Base-by-base conservation (phyloP, 2,888 invertebrate species). In the Agrochola circellaris region DNA sequence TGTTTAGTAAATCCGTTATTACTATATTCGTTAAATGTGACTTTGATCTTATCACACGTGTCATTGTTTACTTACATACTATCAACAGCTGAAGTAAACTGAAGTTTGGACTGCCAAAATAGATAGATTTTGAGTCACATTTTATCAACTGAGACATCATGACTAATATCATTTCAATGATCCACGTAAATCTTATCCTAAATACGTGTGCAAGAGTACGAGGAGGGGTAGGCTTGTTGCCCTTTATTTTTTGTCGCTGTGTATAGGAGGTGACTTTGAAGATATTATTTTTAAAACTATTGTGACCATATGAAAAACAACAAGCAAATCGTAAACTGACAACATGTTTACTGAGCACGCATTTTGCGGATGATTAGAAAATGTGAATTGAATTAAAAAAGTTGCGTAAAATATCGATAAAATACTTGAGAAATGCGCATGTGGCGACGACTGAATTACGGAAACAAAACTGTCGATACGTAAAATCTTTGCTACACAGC, bases 291-390 rank as follows among this genome's bases (percentile, higher is more conserved):
- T 77, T 74, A 64, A 61, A 70, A 54, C 34, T 7, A 58, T 71
- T 81, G 15, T 61, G 72, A 38, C 34, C 26, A 72, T 67, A 54
- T 8, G 11, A 70, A 77, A 34, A 72, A 79, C 67, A 78, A 64
- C 60, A 73, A 78, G 75, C 61, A 83, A 75, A 72, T 61, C 15
- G 48, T 68, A 26, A 26, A 77, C 45, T 54, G 56, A 65, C 68
- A 82, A 81, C 69, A 82, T 78, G 61, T 83, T 74, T 82, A 71
- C 71, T 42, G 30, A 48, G 13, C 34, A 61, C 17, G 56, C 69
- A 61, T 51, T 42, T 26, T 42, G 20, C 15, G 26, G 23, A 54
- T 71, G 61, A 80, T 65, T 61, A 68, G 56, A 67, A 73, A 65
- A 70, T 68, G 64, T 8, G 0, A 5, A 38, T 5, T 1, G 30